These are phyloP conservation scores for Thermophis baileyi DNA, from an alignment of 2,113 vertebrate genomes.

Conservation along the genomic window DNA sequence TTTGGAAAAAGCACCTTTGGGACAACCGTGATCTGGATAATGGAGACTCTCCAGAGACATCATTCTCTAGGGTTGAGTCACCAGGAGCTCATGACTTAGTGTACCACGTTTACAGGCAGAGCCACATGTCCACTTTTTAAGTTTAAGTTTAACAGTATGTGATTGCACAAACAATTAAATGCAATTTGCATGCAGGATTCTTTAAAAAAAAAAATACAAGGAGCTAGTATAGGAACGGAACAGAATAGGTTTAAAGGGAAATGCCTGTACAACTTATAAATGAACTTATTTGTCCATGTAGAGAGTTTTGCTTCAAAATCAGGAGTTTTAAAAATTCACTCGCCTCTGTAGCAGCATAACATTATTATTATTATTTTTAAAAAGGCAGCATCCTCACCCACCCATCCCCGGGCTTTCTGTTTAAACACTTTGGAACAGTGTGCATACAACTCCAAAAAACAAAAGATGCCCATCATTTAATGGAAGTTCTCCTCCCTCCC, in stretches of 20 bases:
- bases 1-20: no score
- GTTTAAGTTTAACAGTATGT: background rate
- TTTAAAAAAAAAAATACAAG: background rate
- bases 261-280: background rate
- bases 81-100: background rate
- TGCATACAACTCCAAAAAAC: background rate
- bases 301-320: background rate
- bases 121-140: background rate
- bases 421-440: background rate
- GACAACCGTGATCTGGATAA: no score
- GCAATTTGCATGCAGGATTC: background rate
- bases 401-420: background rate
- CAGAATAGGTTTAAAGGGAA: background rate
- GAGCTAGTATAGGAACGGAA: background rate
- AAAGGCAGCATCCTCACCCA: background rate
- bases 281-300: background rate
- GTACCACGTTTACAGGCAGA: background rate
- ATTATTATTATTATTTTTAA: background rate
- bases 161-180: background rate
- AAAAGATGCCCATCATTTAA: background rate
- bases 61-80: no score
- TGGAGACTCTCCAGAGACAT: no score
- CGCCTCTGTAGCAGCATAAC: background rate
- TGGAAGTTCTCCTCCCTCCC: background rate
- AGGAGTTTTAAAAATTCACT: background rate